Evolutionary conservation across 2,113 vertebrate genomes (phyloP).

Genomic region (Actenoides hombroni): DNA sequence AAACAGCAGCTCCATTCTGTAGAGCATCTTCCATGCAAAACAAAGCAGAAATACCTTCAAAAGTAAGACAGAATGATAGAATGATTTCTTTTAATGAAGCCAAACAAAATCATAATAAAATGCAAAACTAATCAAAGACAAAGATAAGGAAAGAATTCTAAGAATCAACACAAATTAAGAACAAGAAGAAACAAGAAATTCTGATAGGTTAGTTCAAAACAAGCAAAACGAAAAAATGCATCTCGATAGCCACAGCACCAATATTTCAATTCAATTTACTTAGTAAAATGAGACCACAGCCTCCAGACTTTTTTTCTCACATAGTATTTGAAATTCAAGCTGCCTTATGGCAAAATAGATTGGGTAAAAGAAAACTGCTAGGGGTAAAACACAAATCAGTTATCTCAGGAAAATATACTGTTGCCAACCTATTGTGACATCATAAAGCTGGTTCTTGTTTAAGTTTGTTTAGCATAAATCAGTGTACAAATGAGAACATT

Average conservation of each 20-base stretch:
- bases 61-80: background rate
- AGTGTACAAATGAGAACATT: background rate
- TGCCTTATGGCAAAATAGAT: background rate
- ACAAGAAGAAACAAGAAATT: background rate
- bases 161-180: background rate
- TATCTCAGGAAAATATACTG: background rate
- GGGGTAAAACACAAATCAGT: background rate
- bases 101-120: background rate
- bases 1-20: background rate
- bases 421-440: background rate
- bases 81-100: background rate
- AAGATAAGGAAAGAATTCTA: background rate
- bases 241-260: background rate
- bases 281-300: background rate
- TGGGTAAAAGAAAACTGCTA: background rate
- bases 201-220: background rate
- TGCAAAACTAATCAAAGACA: background rate
- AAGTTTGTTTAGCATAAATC: background rate
- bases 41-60: background rate
- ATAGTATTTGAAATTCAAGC: background rate
- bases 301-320: background rate
- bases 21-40: background rate
- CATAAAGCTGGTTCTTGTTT: background rate
- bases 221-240: background rate
- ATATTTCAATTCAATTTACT: background rate